Evolutionary conservation across 2,797 vertebrate species (phyloP).

Genomic region (Tangara arthus): DNA sequence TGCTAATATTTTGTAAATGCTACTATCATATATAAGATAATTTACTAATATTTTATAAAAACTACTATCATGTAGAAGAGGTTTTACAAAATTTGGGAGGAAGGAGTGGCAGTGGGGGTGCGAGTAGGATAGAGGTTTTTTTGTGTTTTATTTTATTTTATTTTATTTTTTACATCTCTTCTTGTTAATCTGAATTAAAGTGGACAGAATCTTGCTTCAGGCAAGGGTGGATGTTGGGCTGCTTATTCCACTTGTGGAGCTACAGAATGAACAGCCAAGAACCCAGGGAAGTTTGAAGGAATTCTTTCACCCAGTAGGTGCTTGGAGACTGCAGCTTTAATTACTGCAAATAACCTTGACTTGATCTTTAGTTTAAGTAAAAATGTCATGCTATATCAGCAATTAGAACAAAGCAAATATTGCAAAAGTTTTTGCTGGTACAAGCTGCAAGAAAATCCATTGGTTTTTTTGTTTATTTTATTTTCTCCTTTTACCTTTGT

Average conservation of each 20-base stretch:
- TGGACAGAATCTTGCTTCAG: not conserved
- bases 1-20: not conserved
- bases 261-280: not conserved
- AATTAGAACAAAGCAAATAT: not conserved
- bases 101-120: not conserved
- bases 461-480: accelerated
- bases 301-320: accelerated
- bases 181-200: not conserved
- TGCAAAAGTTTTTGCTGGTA: not conserved
- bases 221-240: not conserved
- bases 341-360: not conserved
- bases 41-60: not conserved
- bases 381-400: not conserved
- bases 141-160: too few species aligned
- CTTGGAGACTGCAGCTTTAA: not conserved
- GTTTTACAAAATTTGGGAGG: not conserved
- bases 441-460: not conserved
- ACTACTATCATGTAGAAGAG: not conserved
- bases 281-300: not conserved
- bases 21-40: not conserved
- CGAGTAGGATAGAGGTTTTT: not conserved
- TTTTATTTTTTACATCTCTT: not conserved
- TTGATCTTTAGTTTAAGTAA: not conserved
- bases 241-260: not conserved
- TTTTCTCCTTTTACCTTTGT: not conserved